These are phyloP conservation scores for Sebastes fasciatus DNA, from an alignment of 2,113 vertebrate species.

Conservation along the genomic window DNA sequence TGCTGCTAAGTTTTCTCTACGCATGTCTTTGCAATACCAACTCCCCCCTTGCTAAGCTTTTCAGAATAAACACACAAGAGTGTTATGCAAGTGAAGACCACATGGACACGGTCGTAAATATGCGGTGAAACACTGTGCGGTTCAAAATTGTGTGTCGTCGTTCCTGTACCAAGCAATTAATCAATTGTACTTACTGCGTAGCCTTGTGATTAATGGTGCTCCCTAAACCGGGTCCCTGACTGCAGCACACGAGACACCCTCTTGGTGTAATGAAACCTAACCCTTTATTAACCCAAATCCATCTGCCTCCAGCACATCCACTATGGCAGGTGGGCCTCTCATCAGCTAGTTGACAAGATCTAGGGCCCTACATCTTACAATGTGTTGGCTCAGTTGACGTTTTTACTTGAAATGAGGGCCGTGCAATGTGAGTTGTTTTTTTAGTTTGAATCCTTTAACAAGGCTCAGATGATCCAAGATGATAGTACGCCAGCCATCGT, in stretches of 20 bases:
- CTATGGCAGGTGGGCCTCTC: slow-evolving; percentile 20
- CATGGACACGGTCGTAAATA: background rate
- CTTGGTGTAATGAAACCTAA: slow-evolving; percentile 59
- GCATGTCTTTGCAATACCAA: background rate
- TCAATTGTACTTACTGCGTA: slow-evolving; percentile 32
- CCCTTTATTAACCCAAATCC: slow-evolving; percentile 63
- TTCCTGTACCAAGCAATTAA: slow-evolving; percentile 34
- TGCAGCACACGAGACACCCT: slow-evolving; percentile 32
- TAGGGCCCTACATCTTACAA: background rate
- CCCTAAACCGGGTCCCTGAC: slow-evolving; percentile 35
- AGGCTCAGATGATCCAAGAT: background rate
- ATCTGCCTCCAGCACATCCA: slow-evolving; percentile 47
- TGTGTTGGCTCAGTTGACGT: background rate
- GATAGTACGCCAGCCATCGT: background rate
- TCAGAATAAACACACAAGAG: background rate
- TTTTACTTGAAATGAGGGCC: background rate
- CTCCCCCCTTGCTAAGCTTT: background rate
- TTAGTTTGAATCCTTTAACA: background rate
- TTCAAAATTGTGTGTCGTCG: slow-evolving; percentile 29
- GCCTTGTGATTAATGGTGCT: slow-evolving; percentile 55
- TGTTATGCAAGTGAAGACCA: background rate
- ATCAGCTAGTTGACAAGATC: background rate
- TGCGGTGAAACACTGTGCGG: background rate
- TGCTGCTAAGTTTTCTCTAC: background rate
- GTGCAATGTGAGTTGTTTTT: background rate